Conservation (phyloP, 1,140 invertebrate species). For the Aphelenchoides fujianensis region DNA sequence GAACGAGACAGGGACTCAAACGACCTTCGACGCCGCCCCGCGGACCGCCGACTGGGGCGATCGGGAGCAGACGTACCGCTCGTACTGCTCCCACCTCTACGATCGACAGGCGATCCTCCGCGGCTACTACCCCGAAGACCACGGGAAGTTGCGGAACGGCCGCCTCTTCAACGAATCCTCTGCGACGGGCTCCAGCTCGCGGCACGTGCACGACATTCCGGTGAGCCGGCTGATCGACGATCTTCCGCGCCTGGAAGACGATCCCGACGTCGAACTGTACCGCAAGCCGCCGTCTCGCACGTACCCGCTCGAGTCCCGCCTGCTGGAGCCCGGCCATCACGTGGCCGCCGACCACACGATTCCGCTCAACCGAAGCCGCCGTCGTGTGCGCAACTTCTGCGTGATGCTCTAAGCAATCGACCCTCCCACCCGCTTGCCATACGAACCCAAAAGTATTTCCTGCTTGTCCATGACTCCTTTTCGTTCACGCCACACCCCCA, state of each 20-base stretch:
- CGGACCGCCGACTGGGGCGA: conserved; percentile 7
- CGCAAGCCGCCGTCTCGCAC: conserved; percentile 12
- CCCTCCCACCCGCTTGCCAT: too few relatives aligned
- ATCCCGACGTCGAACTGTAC: conserved; percentile 2
- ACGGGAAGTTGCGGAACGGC: neutral
- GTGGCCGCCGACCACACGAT: neutral
- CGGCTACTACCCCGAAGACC: conserved; percentile 15
- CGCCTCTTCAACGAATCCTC: neutral
- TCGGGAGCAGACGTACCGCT: conserved; percentile 28
- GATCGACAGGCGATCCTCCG: conserved; percentile 31
- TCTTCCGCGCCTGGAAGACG: conserved; percentile 15
- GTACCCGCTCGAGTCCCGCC: conserved; percentile 33
- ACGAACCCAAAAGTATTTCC: too few relatives aligned
- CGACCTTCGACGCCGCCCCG: neutral
- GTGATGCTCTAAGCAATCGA: conserved; percentile 40
- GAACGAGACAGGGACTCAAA: conserved; percentile 40
- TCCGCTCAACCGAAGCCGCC: conserved; percentile 27
- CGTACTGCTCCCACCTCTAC: conserved; percentile 39
- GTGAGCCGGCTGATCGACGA: conserved; percentile 24
- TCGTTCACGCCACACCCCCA: too few relatives aligned
- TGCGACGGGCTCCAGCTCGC: neutral
- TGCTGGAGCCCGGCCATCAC: conserved; percentile 31
- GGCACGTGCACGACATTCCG: conserved; percentile 35
- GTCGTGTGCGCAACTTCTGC: conserved; percentile 39
- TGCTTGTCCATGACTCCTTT: neutral